Evolutionary conservation across 2,797 vertebrate species (phyloP).

Genomic region (Rhinophrynus dorsalis): DNA sequence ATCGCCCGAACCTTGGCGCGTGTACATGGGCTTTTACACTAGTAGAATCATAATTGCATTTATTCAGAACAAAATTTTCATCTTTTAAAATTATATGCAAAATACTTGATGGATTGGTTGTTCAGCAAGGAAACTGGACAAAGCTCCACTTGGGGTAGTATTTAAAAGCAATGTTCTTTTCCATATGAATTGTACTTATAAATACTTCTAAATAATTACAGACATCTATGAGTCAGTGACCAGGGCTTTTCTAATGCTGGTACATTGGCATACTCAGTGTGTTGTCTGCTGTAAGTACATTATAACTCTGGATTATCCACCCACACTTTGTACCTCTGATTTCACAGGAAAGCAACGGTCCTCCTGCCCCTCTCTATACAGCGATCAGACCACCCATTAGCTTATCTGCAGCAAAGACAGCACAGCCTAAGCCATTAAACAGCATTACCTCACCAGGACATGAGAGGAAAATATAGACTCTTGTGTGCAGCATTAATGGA

Average conservation of each 20-base stretch:
- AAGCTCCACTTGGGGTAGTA: not conserved
- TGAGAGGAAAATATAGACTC: no score
- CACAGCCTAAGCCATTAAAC: no score
- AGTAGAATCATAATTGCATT: no score
- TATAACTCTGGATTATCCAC: slow-evolving; percentile 30
- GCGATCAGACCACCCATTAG: not conserved
- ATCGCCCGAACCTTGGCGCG: no score
- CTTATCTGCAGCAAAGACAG: not conserved
- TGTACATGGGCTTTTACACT: no score
- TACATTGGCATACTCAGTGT: slow-evolving; percentile 1
- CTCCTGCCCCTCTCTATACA: not conserved
- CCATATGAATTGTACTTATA: slow-evolving; percentile 12
- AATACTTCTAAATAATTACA: slow-evolving; percentile 33
- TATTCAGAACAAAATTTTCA: no score
- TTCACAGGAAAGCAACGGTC: not conserved
- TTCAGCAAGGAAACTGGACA: not conserved
- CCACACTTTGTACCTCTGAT: slow-evolving; percentile 25
- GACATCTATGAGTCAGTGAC: slow-evolving; percentile 16
- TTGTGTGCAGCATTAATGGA: no score
- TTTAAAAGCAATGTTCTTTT: slow-evolving; percentile 24
- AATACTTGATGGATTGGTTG: no score
- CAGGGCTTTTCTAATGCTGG: slow-evolving; percentile 22
- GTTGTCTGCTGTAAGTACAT: slow-evolving; percentile 34
- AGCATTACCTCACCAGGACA: no score
- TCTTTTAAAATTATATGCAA: no score